Conservation (phyloP, 2,888 invertebrate species). For the Xestia rhomboidea region DNA sequence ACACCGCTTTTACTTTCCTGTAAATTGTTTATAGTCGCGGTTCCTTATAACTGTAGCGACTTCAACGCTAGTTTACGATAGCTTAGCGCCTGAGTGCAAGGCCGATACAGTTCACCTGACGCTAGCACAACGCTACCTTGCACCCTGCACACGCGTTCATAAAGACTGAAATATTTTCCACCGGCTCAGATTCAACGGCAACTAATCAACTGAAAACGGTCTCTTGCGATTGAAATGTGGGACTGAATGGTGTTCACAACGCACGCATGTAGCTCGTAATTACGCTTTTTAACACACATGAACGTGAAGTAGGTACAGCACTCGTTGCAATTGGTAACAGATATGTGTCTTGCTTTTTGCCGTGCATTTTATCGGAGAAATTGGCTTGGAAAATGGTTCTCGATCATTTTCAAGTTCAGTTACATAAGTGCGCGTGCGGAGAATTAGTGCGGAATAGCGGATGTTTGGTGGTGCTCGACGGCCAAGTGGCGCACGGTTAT, state of each 20-base stretch:
- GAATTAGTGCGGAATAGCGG: conserved; percentile 91
- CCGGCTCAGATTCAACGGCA: conserved; percentile 62
- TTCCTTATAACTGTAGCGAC: conserved; percentile 75
- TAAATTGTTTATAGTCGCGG: conserved; percentile 74
- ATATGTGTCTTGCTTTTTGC: conserved; percentile 88
- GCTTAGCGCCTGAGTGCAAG: conserved; percentile 70
- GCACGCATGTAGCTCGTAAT: conserved; percentile 81
- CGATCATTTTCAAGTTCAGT: conserved; percentile 91
- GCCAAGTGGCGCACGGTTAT: conserved; percentile 88
- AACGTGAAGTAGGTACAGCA: conserved; percentile 70
- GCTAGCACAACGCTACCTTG: conserved; percentile 71
- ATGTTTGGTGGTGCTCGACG: conserved; percentile 90
- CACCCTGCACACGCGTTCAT: conserved; percentile 75
- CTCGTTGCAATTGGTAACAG: conserved; percentile 80
- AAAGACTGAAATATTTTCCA: conserved; percentile 74
- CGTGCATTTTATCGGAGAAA: conserved; percentile 90
- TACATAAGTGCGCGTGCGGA: conserved; percentile 90
- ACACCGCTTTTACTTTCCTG: conserved; percentile 85
- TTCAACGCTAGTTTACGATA: conserved; percentile 67
- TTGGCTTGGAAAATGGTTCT: conserved; percentile 90
- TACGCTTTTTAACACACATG: conserved; percentile 79
- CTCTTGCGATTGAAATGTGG: conserved; percentile 83
- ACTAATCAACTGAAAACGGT: conserved; percentile 76
- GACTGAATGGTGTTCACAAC: conserved; percentile 78
- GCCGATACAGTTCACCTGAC: conserved; percentile 67